Evolutionary conservation across 53 echinoderm and acorn worm genomes (phyloP), one percentile per base, ranked within the genome.

Genomic region (Apostichopus leukothele): DNA sequence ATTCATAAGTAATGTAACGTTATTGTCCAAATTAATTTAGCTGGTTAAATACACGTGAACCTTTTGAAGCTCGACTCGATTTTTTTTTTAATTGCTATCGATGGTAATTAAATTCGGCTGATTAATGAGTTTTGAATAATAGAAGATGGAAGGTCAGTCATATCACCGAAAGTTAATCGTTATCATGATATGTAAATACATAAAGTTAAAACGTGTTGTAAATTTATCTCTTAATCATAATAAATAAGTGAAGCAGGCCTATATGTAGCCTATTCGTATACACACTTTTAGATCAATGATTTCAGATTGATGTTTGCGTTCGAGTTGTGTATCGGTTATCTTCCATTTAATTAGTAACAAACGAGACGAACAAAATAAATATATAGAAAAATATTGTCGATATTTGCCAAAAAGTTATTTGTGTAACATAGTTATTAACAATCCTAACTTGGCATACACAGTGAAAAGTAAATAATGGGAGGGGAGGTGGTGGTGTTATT

Each of bases 21-120:
- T 81, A 23, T 81, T 55, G 81, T 22, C 81, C 10, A 81, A 81
- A 81, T 81, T 55, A 81, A 81, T 9, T 57, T 53, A 54, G 55
- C 59, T 54, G 60, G 55, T 55, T 81, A 81, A 81, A 55, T 23
- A 76, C 21, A 81, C 57, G 22, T 51, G 18, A 71, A 71, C n/a
- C 71, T n/a, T 71, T 71, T 71, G 71, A 71, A 71, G 71, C n/a
- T 71, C 71, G 71, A 71, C 71, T 16, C n/a, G 71, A 71, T 19
- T n/a, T 16, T 16, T 16, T 68, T 57, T 19, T 21, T 21, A 21
- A 21, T 21, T 21, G 0, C 4, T n/a, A 39, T 71, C 71, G 20
- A 14, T 18, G 71, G 71, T 71, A 71, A 71, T 71, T 18, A 71
- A 71, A 71, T n/a, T 5, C 71, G 18, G 6, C 71, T 71, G 71